Evolutionary conservation across 2,888 invertebrate species (phyloP).

Genomic region (Chaitophorus viminalis): DNA sequence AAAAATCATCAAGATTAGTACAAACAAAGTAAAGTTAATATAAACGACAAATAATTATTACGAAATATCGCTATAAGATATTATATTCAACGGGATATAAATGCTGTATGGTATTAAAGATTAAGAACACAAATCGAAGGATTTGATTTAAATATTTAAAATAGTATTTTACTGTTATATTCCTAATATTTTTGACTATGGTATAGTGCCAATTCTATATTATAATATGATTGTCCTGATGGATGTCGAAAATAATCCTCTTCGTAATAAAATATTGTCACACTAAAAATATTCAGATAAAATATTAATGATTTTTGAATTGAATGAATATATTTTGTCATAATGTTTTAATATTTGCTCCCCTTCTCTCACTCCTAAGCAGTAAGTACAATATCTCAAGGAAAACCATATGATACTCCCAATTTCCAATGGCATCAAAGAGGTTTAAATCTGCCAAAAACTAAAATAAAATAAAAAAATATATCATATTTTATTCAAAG

Average conservation of each 20-base stretch:
- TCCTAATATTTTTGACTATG: no score
- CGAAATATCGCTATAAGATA: no score
- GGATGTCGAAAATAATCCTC: no score
- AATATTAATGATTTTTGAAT: neutral
- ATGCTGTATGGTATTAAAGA: no score
- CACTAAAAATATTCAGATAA: neutral
- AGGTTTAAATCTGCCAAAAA: neutral
- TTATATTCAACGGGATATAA: no score
- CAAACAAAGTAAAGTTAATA: neutral
- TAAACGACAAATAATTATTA: neutral
- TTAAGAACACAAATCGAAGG: no score
- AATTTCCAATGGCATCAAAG: neutral
- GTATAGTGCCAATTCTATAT: no score
- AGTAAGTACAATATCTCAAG: neutral
- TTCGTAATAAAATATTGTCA: no score
- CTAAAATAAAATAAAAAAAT: neutral
- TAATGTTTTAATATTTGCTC: neutral
- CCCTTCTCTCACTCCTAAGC: neutral
- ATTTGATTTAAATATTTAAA: no score
- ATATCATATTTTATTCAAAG: neutral
- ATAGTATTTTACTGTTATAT: no score
- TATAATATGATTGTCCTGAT: no score
- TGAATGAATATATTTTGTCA: neutral
- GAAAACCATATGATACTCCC: neutral
- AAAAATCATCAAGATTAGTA: neutral